Evolutionary conservation across 2,888 invertebrate species (phyloP), one percentile per base, ranked within the genome.

Genomic region (Macrophya annulata): DNA sequence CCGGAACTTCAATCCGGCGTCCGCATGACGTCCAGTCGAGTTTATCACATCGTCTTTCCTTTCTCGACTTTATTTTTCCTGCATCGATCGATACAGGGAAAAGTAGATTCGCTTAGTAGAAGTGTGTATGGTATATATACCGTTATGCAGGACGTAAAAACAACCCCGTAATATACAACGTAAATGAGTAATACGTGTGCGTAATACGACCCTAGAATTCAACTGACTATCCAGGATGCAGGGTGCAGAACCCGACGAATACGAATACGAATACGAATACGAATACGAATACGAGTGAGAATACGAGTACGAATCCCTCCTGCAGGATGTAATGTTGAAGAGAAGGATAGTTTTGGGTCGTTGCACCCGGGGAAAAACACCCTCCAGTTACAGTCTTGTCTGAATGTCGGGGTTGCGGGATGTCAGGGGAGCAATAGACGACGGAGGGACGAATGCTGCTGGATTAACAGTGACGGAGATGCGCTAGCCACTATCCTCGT

Each of bases 311-410:
- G 55, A 55, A 55, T 21, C 15, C 55, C 55, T 55, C 48, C 81
- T 21, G 62, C 62, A 62, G 62, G 62, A 62, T 25, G 31, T 31
- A 31, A 31, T 3, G 81, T 62, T 21, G 62, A 40, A 62, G 21
- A 62, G 43, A 81, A 62, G 59, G 81, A 81, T 81, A 62, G 81
- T 81, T 43, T 81, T 81, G 62, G 81, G 81, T 81, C 81, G 43
- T 81, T 81, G 81, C 81, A 81, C 81, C 62, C 81, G 21, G 81
- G 81, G 59, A 43, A 62, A 81, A 81, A 81, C 81, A 81, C 59
- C 81, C 81, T 62, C 43, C 81, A 40, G 43, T 40, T 62, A 21
- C 81, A 40, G 43, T 40, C n/a, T 25, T 40, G 21, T 9, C 51
- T 17, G 81, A 15, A 43, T 6, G 43, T 59, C 12, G 62, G 62